Base-by-base conservation (phyloP, 2,113 vertebrate species). In the Theristicus caerulescens region DNA sequence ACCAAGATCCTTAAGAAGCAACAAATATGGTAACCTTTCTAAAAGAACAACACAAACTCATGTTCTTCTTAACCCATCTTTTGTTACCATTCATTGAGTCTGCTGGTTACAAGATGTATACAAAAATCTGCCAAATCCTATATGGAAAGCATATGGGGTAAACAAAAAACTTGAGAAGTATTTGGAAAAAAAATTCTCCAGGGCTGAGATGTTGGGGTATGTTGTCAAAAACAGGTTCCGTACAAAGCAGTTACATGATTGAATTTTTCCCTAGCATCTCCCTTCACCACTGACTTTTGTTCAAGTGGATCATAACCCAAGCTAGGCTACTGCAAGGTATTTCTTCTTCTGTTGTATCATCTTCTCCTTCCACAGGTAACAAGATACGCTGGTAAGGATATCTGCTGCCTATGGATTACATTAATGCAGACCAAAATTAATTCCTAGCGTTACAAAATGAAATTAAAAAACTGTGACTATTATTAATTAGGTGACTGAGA, bases 401-500 rank as follows among this genome's bases (percentile, higher is more conserved):
- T 82, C 91, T 88, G n/a, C 42, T 91, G 54, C 55, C n/a, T 87
- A 62, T 93, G 59, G 79, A 70, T 97, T 94, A 58, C 86, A 24
- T 66, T 93, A 94, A 93, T 88, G 74, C 32, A 64, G 55, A 52
- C 14, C 32, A 73, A 76, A 89, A 85, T 86, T 82, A 96, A 93
- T 95, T 95, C 46, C 91, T 94, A 82, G 32, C 2, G 15, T 94
- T 96, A 90, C 78, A 95, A 91, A 93, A 80, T 90, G 62, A 93
- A 94, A 94, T 91, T 49, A 8, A 93, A 92, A 89, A 57, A 5
- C 36, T 27, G 40, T 77, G 73, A 27, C 67, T 57, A 13, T 93
- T 88, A 87, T 91, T 95, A 94, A 95, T 93, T 82, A 90, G 14
- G 71, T 88, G 93, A 90, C 70, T 86, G 91, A 94, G 87, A 94